Percentiles rank a stretch among this genome's conserved stretches.
phyloP scores from a whole-genome alignment of 2,113 vertebrate species.

The Centropristis striata region DNA sequence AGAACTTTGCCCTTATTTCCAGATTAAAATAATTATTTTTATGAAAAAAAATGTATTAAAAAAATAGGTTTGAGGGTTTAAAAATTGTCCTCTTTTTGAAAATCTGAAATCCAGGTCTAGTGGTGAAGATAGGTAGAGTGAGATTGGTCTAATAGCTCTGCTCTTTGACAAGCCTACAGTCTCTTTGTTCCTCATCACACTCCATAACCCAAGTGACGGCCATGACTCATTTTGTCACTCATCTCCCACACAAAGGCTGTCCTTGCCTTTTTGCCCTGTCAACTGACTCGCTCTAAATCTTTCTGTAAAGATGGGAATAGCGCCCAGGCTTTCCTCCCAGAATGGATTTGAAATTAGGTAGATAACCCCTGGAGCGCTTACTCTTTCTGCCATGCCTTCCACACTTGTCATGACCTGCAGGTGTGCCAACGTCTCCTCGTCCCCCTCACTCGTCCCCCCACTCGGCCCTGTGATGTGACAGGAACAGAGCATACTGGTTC shows the following conservation, averaged over 20 bases:
- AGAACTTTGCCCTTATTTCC: constrained; percentile 17
- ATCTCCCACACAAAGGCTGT: constrained; percentile 76
- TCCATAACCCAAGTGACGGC: constrained; percentile 70
- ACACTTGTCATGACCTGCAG: constrained; percentile 71
- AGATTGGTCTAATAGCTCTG: constrained; percentile 54
- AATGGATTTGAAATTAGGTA: constrained; percentile 76
- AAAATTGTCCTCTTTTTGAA: background rate
- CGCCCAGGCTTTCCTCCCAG: constrained; percentile 55
- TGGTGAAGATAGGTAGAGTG: constrained; percentile 22
- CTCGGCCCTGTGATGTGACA: constrained; percentile 61
- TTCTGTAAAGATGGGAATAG: constrained; percentile 71
- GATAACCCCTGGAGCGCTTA: constrained; percentile 72
- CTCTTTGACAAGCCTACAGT: constrained; percentile 56
- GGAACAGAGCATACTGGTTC: constrained; percentile 63
- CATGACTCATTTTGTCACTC: constrained; percentile 78
- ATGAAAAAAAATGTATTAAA: too few relatives aligned
- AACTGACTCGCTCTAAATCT: constrained; percentile 77
- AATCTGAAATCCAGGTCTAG: constrained; percentile 23
- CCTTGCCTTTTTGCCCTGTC: constrained; percentile 75
- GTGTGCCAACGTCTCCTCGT: constrained; percentile 52
- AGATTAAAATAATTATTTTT: background rate
- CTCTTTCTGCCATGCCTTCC: constrained; percentile 65
- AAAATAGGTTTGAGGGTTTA: background rate
- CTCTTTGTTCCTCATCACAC: constrained; percentile 76
- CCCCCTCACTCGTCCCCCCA: background rate